Percentiles rank a stretch among this genome's conserved stretches.
Conservation (phyloP, 2,113 vertebrate genomes). For the Cromileptes altivelis region DNA sequence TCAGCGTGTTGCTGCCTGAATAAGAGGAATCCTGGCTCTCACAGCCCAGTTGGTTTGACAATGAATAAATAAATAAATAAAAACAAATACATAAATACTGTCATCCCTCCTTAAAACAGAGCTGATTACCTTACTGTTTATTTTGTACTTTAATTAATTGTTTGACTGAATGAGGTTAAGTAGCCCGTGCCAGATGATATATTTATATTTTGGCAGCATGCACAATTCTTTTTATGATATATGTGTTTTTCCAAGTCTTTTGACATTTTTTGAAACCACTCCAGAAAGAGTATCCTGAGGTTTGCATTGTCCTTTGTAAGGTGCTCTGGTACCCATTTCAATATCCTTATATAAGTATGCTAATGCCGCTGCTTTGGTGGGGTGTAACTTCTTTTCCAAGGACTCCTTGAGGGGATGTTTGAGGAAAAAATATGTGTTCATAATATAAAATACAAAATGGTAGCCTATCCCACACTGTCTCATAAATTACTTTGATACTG, state of each 20-base stretch:
- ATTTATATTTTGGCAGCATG: not conserved
- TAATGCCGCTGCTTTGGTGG: slow-evolving; percentile 42
- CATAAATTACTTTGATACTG: slow-evolving; percentile 32
- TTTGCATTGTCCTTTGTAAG: slow-evolving; percentile 24
- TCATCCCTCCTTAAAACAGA: not conserved
- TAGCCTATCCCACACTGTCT: slow-evolving; percentile 31
- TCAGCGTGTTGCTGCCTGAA: not conserved
- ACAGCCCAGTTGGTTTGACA: not conserved
- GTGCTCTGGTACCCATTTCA: slow-evolving; percentile 26
- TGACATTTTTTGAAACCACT: slow-evolving; percentile 28
- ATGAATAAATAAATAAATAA: not conserved
- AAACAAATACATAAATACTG: slow-evolving; percentile 2
- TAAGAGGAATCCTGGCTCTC: not conserved
- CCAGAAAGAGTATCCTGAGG: not conserved
- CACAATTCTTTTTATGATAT: slow-evolving; percentile 2
- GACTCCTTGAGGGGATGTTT: slow-evolving; percentile 52
- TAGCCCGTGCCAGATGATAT: not conserved
- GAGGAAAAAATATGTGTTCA: slow-evolving; percentile 44
- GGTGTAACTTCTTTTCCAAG: slow-evolving; percentile 46
- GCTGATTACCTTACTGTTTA: not conserved
- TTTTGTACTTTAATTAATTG: slow-evolving; percentile 6
- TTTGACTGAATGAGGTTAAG: slow-evolving; percentile 26
- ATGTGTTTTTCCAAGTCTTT: slow-evolving; percentile 1
- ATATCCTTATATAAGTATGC: slow-evolving; percentile 55
- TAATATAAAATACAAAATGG: slow-evolving; percentile 57